Evolutionary conservation across 1,140 invertebrate species (phyloP), one percentile per base, ranked within the genome.

Genomic region (Drosophila kanapiae): DNA sequence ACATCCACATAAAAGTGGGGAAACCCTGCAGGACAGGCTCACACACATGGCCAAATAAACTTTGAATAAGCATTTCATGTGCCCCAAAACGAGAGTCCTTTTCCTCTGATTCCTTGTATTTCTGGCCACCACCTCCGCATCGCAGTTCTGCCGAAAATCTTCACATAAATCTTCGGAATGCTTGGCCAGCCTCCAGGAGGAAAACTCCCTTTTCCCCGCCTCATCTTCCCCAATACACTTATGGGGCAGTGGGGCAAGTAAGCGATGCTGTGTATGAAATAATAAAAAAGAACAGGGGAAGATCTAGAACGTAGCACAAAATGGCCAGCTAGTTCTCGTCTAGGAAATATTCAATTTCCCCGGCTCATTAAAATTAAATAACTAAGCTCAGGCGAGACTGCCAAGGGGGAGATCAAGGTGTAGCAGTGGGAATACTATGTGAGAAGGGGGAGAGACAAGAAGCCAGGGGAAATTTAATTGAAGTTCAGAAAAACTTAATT

Each of bases 41-140:
- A 42, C 59, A 45, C 49, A 82, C 74, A 87, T 70, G 84, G 77
- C 65, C 71, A 87, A 85, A 90, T 88, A 85, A 88, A 90, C 85
- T 88, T 88, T 90, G 85, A 90, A 88, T 88, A 88, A 90, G 85
- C 85, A 88, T 88, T 88, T 90, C 75, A 78, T 84, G 76, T 75
- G 71, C 71, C 71, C 76, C 76, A 69, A 71, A 59, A 72, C 18
- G 51, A 72, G 27, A 58, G 65, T 38, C 45, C 53, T 31, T 69
- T 51, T 37, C 35, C 51, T 33, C 43, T 1, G 16, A 71, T 78
- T 63, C 45, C 48, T 56, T 65, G 63, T 18, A 6, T 56, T 45
- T 33, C 48, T 38, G 38, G 59, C 16, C 18, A 47, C 18, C 48
- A 38, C 49, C 61, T 59, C 64, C 64, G 38, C 37, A 37, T 43